phyloP scores from a whole-genome alignment of 2,888 invertebrate genomes.

The Syrphus vitripennis region DNA sequence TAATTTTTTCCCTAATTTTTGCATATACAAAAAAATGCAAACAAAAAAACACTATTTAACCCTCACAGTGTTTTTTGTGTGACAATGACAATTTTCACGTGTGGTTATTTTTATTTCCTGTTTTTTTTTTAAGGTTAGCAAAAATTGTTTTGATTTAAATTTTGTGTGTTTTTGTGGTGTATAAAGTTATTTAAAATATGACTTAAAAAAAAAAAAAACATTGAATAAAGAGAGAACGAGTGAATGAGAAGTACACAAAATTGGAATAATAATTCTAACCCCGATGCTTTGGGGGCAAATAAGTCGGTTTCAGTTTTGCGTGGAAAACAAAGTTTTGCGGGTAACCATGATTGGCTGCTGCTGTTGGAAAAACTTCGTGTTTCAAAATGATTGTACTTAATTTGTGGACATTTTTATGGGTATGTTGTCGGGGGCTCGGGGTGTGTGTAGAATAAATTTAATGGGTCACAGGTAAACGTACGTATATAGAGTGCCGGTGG shows the following conservation, averaged over 20 bases:
- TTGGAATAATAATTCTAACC: constrained; percentile 47
- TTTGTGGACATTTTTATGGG: constrained; percentile 32
- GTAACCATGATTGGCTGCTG: constrained; percentile 58
- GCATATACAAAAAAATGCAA: not conserved
- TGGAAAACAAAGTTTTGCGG: constrained; percentile 47
- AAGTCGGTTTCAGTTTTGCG: constrained; percentile 39
- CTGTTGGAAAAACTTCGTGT: constrained; percentile 42
- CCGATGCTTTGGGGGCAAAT: constrained; percentile 37
- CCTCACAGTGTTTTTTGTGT: constrained; percentile 55
- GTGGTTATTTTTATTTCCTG: constrained; percentile 57
- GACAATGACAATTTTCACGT: constrained; percentile 62
- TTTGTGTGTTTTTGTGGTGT: constrained; percentile 55
- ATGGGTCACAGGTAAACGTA: not conserved
- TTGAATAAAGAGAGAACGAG: not conserved
- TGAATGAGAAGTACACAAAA: not conserved
- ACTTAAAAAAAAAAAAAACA: not conserved
- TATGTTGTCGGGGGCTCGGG: not conserved
- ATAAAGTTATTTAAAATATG: constrained; percentile 56
- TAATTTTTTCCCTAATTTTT: constrained; percentile 27
- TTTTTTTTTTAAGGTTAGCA: constrained; percentile 51
- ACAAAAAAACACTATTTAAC: constrained; percentile 11
- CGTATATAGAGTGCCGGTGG: too few species aligned
- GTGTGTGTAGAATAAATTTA: not conserved
- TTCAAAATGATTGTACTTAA: constrained; percentile 51
- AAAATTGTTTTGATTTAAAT: constrained; percentile 63